phyloP scores from a whole-genome alignment of 2,113 vertebrate genomes.

The Prolemur simus region DNA sequence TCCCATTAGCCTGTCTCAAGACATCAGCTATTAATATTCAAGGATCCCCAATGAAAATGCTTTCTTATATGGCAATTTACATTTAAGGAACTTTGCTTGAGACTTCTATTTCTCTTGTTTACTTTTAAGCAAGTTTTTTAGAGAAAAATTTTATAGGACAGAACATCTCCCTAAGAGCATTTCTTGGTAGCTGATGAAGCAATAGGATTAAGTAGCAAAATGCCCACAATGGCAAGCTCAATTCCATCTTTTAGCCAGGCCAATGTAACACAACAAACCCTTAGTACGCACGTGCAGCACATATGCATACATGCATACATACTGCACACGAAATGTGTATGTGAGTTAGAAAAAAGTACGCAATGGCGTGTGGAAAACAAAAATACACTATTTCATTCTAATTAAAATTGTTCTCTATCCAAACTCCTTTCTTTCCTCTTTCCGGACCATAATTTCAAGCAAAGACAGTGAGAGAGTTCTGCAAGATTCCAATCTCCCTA shows the following conservation, averaged over 20 bases:
- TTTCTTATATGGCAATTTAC: neutral
- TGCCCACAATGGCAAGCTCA: neutral
- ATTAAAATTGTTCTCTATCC: neutral
- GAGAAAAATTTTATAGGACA: neutral
- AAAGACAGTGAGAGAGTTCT: neutral
- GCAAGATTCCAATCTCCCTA: neutral
- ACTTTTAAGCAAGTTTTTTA: neutral
- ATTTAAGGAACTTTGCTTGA: neutral
- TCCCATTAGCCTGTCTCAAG: neutral
- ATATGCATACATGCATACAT: neutral
- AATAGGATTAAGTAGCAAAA: neutral
- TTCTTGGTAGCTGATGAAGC: neutral
- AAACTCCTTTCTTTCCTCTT: neutral
- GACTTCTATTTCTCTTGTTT: neutral
- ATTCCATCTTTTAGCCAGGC: neutral
- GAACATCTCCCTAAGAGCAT: neutral
- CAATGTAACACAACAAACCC: neutral
- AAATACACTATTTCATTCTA: neutral
- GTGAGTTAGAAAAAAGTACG: neutral
- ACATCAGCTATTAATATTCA: neutral
- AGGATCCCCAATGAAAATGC: neutral
- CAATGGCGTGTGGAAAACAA: neutral
- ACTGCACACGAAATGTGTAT: neutral
- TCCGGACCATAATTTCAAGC: neutral
- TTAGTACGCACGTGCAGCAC: neutral